Conservation (phyloP, 2,113 vertebrate genomes). For the Otocyon megalotis region DNA sequence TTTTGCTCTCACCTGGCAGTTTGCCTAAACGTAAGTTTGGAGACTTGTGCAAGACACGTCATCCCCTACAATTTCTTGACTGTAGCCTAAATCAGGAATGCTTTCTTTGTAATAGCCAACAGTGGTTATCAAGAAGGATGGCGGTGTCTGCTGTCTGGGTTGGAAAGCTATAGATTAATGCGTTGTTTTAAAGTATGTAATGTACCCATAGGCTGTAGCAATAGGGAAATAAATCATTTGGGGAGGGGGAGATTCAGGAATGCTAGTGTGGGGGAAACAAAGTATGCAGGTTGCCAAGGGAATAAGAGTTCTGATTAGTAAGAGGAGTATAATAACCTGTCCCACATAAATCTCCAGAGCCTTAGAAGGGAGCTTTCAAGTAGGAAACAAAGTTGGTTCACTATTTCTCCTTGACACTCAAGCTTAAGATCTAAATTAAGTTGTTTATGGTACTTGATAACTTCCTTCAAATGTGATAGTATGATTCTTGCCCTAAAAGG, state of each 20-base stretch:
- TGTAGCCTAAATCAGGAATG: neutral
- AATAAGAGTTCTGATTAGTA: slow-evolving; percentile 21
- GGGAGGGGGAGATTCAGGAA: neutral
- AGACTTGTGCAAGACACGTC: neutral
- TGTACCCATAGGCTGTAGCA: slow-evolving; percentile 38
- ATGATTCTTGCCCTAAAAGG: neutral
- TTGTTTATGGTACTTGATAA: neutral
- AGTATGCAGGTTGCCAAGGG: slow-evolving; percentile 47
- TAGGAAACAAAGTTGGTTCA: neutral
- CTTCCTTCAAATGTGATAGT: neutral
- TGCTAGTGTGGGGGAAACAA: neutral
- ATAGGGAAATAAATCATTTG: slow-evolving; percentile 69
- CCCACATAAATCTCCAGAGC: slow-evolving; percentile 36
- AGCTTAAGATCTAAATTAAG: slow-evolving; percentile 21
- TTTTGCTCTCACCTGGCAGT: neutral
- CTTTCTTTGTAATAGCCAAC: slow-evolving; percentile 25
- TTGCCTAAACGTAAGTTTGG: neutral
- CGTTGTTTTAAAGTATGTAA: slow-evolving; percentile 71
- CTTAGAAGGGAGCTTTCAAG: slow-evolving; percentile 18
- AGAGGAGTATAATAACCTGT: slow-evolving; percentile 14
- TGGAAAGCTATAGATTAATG: slow-evolving; percentile 65
- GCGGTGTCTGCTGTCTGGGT: neutral
- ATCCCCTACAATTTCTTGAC: neutral
- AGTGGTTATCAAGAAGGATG: slow-evolving; percentile 65
- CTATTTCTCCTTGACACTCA: neutral